phyloP scores from a whole-genome alignment of 2,797 vertebrate species.

The Sylvilagus floridanus region DNA sequence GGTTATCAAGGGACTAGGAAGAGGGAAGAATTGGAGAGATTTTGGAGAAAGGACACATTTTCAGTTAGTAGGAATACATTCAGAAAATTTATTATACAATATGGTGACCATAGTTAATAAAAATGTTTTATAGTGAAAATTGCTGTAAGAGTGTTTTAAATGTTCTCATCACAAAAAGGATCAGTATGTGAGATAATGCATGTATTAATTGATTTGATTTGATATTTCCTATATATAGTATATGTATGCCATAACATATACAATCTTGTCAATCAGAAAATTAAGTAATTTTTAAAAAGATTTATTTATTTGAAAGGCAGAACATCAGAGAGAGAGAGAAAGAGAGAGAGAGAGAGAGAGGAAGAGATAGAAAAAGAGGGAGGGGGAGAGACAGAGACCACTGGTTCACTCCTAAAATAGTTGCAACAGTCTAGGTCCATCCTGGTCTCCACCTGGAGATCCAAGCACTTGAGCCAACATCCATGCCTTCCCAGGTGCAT shows the following conservation, averaged over 20 bases:
- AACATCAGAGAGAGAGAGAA: no score
- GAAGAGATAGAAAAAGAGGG: no score
- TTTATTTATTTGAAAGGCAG: no score
- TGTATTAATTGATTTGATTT: background rate
- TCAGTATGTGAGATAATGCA: background rate
- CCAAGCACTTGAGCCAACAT: no score
- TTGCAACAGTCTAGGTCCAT: no score
- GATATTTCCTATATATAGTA: background rate
- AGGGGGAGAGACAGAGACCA: no score
- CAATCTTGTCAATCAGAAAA: background rate
- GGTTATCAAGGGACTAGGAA: background rate
- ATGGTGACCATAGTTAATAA: background rate
- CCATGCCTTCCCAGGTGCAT: no score
- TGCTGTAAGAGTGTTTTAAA: background rate
- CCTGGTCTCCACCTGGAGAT: no score
- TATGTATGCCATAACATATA: background rate
- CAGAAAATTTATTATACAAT: no score
- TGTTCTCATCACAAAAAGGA: background rate
- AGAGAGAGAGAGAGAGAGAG: no score
- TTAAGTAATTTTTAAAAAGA: no score
- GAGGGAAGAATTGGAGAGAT: background rate
- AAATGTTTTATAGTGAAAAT: background rate
- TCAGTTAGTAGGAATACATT: background rate
- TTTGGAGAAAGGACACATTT: background rate
- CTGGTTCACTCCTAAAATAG: no score